These are phyloP conservation scores for Panagrolaimus sp. DNA, from an alignment of 1,140 invertebrate species.

Conservation along the genomic window DNA sequence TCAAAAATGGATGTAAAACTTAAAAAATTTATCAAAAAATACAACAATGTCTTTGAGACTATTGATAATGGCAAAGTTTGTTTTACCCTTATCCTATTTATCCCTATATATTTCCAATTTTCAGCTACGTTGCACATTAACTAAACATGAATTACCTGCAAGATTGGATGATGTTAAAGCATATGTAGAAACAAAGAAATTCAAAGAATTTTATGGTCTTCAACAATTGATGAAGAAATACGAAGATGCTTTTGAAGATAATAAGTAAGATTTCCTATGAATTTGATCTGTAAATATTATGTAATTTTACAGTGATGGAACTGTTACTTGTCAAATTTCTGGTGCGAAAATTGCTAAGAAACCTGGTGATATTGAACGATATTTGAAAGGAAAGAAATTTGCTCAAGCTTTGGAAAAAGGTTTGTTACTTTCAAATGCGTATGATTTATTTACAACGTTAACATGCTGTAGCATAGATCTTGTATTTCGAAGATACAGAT, in stretches of 20 bases:
- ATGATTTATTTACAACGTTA: too few species aligned
- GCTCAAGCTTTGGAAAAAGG: constrained; percentile 1
- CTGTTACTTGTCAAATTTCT: not conserved
- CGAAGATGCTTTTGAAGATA: not conserved
- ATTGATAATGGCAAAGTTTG: constrained; percentile 9
- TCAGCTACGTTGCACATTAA: not conserved
- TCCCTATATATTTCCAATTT: not conserved
- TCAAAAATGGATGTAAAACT: constrained; percentile 7
- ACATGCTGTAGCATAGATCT: too few species aligned
- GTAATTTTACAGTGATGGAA: not conserved
- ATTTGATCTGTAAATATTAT: not conserved
- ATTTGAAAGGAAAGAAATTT: constrained; percentile 15
- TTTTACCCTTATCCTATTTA: not conserved
- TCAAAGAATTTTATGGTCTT: not conserved
- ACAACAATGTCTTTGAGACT: not conserved
- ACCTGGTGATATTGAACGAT: not conserved
- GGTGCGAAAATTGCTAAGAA: not conserved
- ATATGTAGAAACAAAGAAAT: not conserved
- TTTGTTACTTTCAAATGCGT: not conserved
- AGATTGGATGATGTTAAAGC: not conserved
- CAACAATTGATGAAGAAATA: constrained; percentile 1
- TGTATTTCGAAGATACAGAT: too few species aligned
- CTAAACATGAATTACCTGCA: not conserved
- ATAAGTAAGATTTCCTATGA: not conserved
- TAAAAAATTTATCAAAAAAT: constrained; percentile 10